These are phyloP conservation scores for Bombus huntii DNA, from an alignment of 1,140 invertebrate species.

Conservation along the genomic window DNA sequence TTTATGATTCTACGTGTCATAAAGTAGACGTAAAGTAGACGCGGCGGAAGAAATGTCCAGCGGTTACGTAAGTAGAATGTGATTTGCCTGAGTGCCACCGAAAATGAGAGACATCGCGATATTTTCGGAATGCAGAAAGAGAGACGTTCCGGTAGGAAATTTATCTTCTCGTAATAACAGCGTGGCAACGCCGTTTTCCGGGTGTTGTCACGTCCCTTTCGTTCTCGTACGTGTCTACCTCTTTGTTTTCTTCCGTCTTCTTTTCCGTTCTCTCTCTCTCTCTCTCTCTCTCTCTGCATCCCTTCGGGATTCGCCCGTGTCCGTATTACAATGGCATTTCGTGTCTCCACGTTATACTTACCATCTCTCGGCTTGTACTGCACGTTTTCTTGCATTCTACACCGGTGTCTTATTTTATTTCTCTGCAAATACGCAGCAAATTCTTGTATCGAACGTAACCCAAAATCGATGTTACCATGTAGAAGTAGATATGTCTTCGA, in stretches of 20 bases:
- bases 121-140: conserved; percentile 68
- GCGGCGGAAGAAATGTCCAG: neutral
- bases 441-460: neutral
- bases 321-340: conserved; percentile 81
- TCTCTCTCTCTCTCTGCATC: conserved; percentile 40
- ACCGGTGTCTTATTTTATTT: conserved; percentile 57
- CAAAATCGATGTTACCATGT: neutral
- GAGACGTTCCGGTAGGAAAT: conserved; percentile 70
- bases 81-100: conserved; percentile 37
- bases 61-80: conserved; percentile 34
- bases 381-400: conserved; percentile 61
- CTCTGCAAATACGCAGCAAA: conserved; percentile 31
- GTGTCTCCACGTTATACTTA: conserved; percentile 77
- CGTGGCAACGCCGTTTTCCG: conserved; percentile 71
- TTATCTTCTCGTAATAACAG: conserved; percentile 74
- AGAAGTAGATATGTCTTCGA: neutral
- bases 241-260: conserved; percentile 63
- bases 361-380: conserved; percentile 51
- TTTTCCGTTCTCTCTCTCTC: conserved; percentile 35
- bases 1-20: neutral
- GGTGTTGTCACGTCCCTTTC: conserved; percentile 72
- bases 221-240: conserved; percentile 65
- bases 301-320: conserved; percentile 75
- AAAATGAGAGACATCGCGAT: conserved; percentile 53
- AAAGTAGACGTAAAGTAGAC: neutral